Evolutionary conservation across 2,888 invertebrate genomes (phyloP).

Genomic region (Caradrina kadenii): DNA sequence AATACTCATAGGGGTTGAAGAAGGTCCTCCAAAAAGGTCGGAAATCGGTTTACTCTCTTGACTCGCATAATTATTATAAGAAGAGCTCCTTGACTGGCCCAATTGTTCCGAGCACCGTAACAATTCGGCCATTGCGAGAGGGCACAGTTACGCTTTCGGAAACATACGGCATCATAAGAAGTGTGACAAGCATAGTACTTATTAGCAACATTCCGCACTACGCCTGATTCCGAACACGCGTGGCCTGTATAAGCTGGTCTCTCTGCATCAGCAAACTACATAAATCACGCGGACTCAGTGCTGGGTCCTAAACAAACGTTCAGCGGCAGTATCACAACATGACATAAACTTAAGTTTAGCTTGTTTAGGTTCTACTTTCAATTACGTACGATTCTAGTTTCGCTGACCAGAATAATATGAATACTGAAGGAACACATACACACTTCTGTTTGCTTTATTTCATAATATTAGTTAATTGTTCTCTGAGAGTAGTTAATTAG

Average conservation of each 20-base stretch:
- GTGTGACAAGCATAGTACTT: neutral
- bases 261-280: constrained; percentile 12
- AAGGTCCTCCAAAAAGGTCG: constrained; percentile 32
- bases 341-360: constrained; percentile 26
- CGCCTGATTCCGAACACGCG: neutral
- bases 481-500: neutral
- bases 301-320: constrained; percentile 49
- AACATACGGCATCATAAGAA: too few species aligned
- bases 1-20: constrained; percentile 27
- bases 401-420: constrained; percentile 25
- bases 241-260: neutral
- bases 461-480: neutral
- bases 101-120: constrained; percentile 5
- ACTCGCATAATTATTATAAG: constrained; percentile 15
- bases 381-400: constrained; percentile 4
- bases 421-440: constrained; percentile 2
- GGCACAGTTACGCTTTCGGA: neutral
- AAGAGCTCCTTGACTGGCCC: constrained; percentile 10
- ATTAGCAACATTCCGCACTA: neutral
- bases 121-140: neutral
- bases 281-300: constrained; percentile 13
- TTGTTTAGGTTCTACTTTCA: constrained; percentile 47
- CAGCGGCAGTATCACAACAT: constrained; percentile 19
- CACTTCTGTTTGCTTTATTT: neutral
- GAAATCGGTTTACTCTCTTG: constrained; percentile 20